Evolutionary conservation across 2,888 invertebrate species (phyloP).

Genomic region (Pterobdella sp.): DNA sequence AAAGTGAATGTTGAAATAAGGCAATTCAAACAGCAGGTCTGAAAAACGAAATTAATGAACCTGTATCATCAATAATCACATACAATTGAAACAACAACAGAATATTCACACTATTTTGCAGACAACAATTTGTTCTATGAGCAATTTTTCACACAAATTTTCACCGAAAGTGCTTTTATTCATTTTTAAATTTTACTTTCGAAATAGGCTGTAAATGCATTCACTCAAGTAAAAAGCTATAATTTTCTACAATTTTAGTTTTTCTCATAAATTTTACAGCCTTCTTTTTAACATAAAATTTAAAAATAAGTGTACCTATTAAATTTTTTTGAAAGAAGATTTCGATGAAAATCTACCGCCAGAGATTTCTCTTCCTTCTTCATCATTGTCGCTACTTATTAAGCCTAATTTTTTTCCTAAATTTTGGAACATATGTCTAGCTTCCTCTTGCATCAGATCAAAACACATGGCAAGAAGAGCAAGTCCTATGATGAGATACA

Average conservation of each 20-base stretch:
- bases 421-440: conserved; percentile 44
- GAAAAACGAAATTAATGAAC: neutral
- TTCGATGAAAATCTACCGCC: no score
- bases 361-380: neutral
- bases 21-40: conserved; percentile 7
- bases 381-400: conserved; percentile 32
- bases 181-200: no score
- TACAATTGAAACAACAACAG: neutral
- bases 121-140: no score
- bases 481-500: conserved; percentile 51
- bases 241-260: no score
- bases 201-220: no score
- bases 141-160: neutral
- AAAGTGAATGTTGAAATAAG: no score
- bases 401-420: conserved; percentile 47
- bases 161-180: no score
- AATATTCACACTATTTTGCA: neutral
- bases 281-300: no score
- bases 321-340: no score
- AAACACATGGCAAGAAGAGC: conserved; percentile 53
- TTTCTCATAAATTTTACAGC: no score
- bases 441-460: conserved; percentile 52
- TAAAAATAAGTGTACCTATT: no score
- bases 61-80: neutral
- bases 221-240: no score